Evolutionary conservation across 1,140 invertebrate genomes (phyloP).

Genomic region (Ericerus pela): DNA sequence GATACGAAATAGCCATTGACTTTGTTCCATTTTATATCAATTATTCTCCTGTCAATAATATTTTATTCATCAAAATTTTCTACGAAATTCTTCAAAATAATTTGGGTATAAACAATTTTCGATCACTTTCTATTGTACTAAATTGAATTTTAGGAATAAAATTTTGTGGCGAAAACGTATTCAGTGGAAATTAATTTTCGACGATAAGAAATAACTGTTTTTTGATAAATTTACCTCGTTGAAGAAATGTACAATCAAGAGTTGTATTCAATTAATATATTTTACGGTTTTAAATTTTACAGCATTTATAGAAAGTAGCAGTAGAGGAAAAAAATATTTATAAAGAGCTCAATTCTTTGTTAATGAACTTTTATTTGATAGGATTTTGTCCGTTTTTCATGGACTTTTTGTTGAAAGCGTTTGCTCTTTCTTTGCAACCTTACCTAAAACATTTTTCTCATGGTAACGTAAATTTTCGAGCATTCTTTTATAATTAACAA

Average conservation of each 20-base stretch:
- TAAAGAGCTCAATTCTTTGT: conserved; percentile 47
- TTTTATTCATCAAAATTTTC: conserved; percentile 59
- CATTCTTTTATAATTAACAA: no score
- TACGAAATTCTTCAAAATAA: conserved; percentile 34
- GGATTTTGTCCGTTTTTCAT: conserved; percentile 61
- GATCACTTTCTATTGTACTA: not conserved
- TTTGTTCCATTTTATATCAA: conserved; percentile 60
- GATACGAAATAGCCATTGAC: conserved; percentile 41
- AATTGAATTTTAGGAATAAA: not conserved
- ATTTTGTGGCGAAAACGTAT: not conserved
- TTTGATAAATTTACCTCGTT: conserved; percentile 45
- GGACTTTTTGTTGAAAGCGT: conserved; percentile 43
- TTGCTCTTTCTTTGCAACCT: conserved; percentile 15
- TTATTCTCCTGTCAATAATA: conserved; percentile 50
- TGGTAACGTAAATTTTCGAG: not conserved
- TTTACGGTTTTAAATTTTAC: conserved; percentile 21
- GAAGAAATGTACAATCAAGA: conserved; percentile 33
- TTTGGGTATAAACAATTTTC: not conserved
- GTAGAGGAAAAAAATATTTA: conserved; percentile 54
- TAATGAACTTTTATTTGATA: conserved; percentile 60
- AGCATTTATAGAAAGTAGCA: conserved; percentile 53
- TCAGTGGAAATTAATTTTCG: conserved; percentile 40
- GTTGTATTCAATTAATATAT: not conserved
- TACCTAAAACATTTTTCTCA: conserved; percentile 6
- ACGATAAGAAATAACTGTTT: conserved; percentile 50